These are phyloP conservation scores for human DNA, from an alignment of 2,113 vertebrate genomes.

Conservation along the genomic window GRCh38 chr18:65591001-65591500, in stretches of 20 bases:
- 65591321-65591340: conserved; percentile 33
- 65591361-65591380: conserved; percentile 54
- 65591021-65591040: too few species aligned
- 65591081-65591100: background rate
- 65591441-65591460: conserved; percentile 31
- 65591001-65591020: too few species aligned
- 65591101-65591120: background rate
- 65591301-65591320: conserved; percentile 47
- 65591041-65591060: too few species aligned
- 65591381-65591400: conserved; percentile 44
- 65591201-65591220: background rate
- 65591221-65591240: background rate
- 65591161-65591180: background rate
- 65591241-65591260: conserved; percentile 48
- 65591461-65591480: conserved; percentile 45
- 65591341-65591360: conserved; percentile 49
- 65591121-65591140: background rate
- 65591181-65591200: background rate
- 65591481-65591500: conserved; percentile 30
- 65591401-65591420: conserved; percentile 66
- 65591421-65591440: conserved; percentile 62
- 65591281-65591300: background rate
- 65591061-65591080: too few species aligned
- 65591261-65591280: conserved; percentile 38
- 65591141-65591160: background rate